Percentiles rank a stretch among this genome's conserved stretches.
Evolutionary conservation across 2,888 invertebrate genomes (phyloP).

Genomic region (Leucophenga montana): DNA sequence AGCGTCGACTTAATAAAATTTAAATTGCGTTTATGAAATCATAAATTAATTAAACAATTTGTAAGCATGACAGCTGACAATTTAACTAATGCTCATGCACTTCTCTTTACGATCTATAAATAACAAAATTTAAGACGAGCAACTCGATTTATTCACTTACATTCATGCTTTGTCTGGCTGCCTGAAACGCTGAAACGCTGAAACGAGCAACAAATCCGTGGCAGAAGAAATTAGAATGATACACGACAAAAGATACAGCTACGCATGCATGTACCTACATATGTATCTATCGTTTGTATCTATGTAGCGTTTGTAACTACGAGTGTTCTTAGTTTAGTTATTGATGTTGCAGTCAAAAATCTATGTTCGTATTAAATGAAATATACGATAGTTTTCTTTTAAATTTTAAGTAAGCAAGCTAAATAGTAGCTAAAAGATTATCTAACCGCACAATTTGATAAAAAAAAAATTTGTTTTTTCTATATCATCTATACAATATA

Average conservation of each 20-base stretch:
- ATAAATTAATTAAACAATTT: constrained; percentile 62
- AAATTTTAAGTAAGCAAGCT: too few species aligned
- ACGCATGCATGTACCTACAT: too few species aligned
- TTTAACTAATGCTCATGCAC: constrained; percentile 32
- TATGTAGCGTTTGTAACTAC: too few species aligned
- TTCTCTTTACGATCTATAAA: constrained; percentile 54
- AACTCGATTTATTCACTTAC: too few species aligned
- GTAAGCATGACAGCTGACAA: constrained; percentile 58
- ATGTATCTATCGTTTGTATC: too few species aligned
- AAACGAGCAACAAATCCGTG: too few species aligned
- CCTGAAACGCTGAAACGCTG: too few species aligned
- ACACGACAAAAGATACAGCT: not conserved
- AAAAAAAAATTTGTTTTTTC: not conserved
- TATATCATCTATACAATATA: not conserved
- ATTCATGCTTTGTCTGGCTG: too few species aligned
- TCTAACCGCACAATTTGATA: too few species aligned
- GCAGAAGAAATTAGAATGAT: not conserved
- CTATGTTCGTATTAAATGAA: not conserved
- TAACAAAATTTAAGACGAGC: constrained; percentile 38
- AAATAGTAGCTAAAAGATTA: too few species aligned
- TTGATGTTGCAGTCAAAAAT: not conserved
- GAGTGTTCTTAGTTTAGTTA: not conserved
- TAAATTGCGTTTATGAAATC: constrained; percentile 54
- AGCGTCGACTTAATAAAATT: constrained; percentile 49
- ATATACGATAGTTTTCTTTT: too few species aligned